Percentiles rank a stretch among this genome's conserved stretches.
These are phyloP conservation scores for Pycnonotus jocosus DNA, from an alignment of 2,113 vertebrate genomes.

Conservation along the genomic window DNA sequence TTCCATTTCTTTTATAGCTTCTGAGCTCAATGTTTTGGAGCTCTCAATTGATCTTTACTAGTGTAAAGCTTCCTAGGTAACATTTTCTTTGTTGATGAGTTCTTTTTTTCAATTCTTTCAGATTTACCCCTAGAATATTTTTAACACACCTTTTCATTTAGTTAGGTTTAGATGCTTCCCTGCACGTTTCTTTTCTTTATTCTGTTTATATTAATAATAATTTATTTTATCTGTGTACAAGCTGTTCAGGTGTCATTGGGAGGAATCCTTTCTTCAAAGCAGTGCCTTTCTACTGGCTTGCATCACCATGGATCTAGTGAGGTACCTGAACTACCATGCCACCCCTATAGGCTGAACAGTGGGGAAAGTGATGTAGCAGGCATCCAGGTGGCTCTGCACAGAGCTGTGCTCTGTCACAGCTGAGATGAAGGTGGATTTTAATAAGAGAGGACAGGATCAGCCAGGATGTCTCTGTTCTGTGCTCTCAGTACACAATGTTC, in stretches of 20 bases:
- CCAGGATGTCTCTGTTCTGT: neutral
- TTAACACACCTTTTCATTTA: neutral
- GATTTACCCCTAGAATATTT: neutral
- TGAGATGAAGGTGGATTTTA: neutral
- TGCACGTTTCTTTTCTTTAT: neutral
- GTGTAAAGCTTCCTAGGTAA: neutral
- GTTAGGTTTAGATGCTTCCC: neutral
- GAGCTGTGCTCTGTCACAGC: neutral
- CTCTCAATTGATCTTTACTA: neutral
- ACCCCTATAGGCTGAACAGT: rapidly evolving
- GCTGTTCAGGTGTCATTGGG: neutral
- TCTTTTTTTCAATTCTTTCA: neutral
- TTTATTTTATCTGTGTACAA: neutral
- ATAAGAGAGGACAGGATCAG: neutral
- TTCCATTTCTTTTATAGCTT: neutral
- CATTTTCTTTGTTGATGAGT: neutral
- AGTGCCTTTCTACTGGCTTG: neutral
- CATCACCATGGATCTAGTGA: neutral
- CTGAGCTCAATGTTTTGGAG: neutral
- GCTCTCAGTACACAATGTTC: slow-evolving; percentile 6
- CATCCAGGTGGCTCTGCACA: neutral
- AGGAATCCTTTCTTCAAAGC: neutral
- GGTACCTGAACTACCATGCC: rapidly evolving
- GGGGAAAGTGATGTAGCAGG: neutral
- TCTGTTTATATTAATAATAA: neutral